phyloP scores from a whole-genome alignment of 2,797 vertebrate genomes.

The Channallabes apus region DNA sequence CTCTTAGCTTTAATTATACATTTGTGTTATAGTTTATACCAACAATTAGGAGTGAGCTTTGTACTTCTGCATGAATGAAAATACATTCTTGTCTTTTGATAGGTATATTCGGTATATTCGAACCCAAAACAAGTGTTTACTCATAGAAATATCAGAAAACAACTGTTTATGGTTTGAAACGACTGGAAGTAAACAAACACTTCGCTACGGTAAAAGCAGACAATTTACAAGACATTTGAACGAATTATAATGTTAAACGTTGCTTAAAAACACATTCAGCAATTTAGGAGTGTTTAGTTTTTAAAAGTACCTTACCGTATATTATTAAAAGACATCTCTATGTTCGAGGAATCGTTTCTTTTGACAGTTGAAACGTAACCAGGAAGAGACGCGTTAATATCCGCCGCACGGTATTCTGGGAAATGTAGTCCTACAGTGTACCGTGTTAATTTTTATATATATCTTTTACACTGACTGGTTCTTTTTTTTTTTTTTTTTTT shows the following conservation, averaged over 20 bases:
- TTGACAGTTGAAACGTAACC: slow-evolving; percentile 49
- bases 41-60: background rate
- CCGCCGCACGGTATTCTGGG: slow-evolving; percentile 33
- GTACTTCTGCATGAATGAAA: background rate
- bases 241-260: background rate
- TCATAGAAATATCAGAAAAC: background rate
- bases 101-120: too few species aligned
- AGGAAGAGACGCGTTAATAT: slow-evolving; percentile 44
- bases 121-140: background rate
- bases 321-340: background rate
- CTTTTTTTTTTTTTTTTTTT: too few species aligned
- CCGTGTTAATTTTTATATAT: too few species aligned
- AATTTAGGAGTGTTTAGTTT: background rate
- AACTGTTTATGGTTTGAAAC: background rate
- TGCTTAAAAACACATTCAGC: background rate
- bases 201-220: too few species aligned
- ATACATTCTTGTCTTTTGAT: too few species aligned
- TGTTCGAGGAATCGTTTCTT: slow-evolving; percentile 20
- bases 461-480: too few species aligned
- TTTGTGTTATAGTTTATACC: background rate
- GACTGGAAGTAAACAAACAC: background rate
- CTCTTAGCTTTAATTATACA: background rate
- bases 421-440: slow-evolving; percentile 39
- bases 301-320: background rate
- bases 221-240: too few species aligned